Percentiles rank a stretch among this genome's conserved stretches.
Conservation (phyloP, 1,140 invertebrate genomes). For the Leptinotarsa lineolata region DNA sequence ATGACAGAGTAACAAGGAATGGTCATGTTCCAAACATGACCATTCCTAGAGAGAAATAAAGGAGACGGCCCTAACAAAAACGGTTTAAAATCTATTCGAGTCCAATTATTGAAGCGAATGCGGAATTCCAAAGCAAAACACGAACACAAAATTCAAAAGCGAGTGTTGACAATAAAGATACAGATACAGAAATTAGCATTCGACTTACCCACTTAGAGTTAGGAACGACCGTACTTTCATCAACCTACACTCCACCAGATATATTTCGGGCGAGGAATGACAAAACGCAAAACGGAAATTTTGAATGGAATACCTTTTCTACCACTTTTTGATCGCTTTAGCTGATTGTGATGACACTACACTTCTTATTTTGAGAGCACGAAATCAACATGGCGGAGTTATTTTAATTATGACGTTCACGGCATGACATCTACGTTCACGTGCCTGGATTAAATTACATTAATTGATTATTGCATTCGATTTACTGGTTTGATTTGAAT, state of each 20-base stretch:
- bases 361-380: conserved; percentile 18
- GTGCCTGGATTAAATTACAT: not conserved
- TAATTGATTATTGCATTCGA: not conserved
- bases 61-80: too few relatives aligned
- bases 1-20: too few relatives aligned
- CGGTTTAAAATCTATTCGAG: too few relatives aligned
- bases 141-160: too few relatives aligned
- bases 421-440: not conserved
- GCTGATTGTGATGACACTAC: conserved; percentile 25
- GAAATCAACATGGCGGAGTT: conserved; percentile 23
- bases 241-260: not conserved
- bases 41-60: too few relatives aligned
- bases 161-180: too few relatives aligned
- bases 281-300: conserved; percentile 6
- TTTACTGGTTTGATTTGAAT: not conserved
- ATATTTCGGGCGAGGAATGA: not conserved
- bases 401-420: not conserved
- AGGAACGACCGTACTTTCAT: not conserved
- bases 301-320: not conserved
- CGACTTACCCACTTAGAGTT: not conserved
- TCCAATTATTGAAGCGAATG: too few relatives aligned
- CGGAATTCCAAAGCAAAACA: too few relatives aligned
- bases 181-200: not conserved
- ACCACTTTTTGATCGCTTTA: too few relatives aligned
- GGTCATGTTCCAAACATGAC: too few relatives aligned